These are phyloP conservation scores for Aphidoletes aphidimyza DNA, from an alignment of 2,888 invertebrate species.

Conservation along the genomic window DNA sequence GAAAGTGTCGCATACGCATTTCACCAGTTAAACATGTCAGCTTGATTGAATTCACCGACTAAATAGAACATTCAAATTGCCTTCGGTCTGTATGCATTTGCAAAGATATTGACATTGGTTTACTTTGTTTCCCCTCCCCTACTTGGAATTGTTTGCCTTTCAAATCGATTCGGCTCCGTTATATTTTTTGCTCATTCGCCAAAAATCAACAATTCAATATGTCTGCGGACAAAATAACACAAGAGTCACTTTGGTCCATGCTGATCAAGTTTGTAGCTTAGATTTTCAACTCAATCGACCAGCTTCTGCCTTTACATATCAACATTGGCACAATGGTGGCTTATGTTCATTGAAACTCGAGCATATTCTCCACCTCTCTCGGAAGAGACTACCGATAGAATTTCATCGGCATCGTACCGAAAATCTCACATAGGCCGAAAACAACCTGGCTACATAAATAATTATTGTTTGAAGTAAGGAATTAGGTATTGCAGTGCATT, in stretches of 20 bases:
- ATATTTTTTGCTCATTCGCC: not conserved
- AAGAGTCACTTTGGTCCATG: not conserved
- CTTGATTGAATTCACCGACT: slow-evolving; percentile 37
- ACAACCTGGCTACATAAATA: not conserved
- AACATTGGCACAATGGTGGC: no score
- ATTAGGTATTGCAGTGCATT: not conserved
- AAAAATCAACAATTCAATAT: not conserved
- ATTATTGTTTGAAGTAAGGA: not conserved
- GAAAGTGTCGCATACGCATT: not conserved
- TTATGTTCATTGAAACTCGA: no score
- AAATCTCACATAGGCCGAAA: not conserved
- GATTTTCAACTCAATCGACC: not conserved
- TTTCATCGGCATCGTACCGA: not conserved
- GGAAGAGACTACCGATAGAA: not conserved
- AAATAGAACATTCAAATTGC: slow-evolving; percentile 32
- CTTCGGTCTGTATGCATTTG: not conserved
- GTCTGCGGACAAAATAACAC: not conserved
- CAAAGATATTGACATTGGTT: not conserved
- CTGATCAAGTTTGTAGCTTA: not conserved
- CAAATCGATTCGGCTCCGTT: not conserved
- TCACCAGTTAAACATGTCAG: slow-evolving; percentile 13
- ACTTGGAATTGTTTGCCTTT: not conserved
- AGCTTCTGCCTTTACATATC: not conserved
- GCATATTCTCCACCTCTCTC: no score
- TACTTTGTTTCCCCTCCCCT: slow-evolving; percentile 10